Evolutionary conservation across 2,888 invertebrate genomes (phyloP), one percentile per base, ranked within the genome.

Genomic region (Lasioglossum oenotherae): DNA sequence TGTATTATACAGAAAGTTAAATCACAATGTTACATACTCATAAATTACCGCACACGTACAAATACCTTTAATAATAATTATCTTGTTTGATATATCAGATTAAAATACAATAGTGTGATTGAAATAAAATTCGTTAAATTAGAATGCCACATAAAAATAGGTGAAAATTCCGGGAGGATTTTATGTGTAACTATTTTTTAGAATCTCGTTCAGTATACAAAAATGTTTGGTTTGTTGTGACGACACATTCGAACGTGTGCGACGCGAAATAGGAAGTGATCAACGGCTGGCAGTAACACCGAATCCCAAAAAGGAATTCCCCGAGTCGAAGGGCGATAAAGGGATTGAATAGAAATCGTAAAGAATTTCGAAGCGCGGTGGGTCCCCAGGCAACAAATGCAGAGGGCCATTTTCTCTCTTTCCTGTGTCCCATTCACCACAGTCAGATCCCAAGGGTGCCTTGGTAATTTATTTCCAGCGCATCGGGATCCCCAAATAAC

Each of bases 311-410:
- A 86, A 84, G 86, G 74, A 89, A 90, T 90, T 89, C 80, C 44
- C 12, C 74, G 75, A 75, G 83, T 71, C 76, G 78, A 86, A 78
- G 74, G 72, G 69, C 89, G 89, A 89, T 89, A 90, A 90, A 89
- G 84, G 85, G 79, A 91, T 85, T 84, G 87, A 84, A 91, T 88
- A 89, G 87, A 85, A 90, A 91, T 91, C 88, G 78, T 90, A 89
- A 91, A 91, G 91, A 91, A 90, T 89, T 81, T 74, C 77, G 72
- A 86, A 81, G 81, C 86, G 89, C 78, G 87, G 88, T 87, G 80
- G 88, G 88, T 88, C 84, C 69, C 74, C 75, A 82, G 69, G 79
- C 82, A 86, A 88, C 79, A 76, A 84, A 86, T 67, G 80, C 74
- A 14, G 74, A 76, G 82, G 82, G 64, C 72, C 83, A 72, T 86